Conservation (phyloP, 1,140 invertebrate species). For the Sitobion miscanthi region DNA sequence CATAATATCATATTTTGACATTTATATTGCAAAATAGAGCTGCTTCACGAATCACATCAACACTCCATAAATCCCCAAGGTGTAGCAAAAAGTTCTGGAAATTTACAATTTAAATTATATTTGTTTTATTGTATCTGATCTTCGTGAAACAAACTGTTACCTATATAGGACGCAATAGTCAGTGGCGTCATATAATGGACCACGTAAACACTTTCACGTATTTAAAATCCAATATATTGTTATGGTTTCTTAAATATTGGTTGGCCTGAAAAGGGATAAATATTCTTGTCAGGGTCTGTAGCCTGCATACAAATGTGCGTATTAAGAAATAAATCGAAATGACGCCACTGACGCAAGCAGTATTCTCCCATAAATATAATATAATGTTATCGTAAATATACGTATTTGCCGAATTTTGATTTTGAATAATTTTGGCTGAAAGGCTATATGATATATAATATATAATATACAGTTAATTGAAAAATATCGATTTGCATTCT, state of each 20-base stretch:
- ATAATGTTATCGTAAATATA: not conserved
- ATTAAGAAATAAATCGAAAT: too few relatives aligned
- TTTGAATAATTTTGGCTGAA: not conserved
- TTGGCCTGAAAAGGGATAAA: too few relatives aligned
- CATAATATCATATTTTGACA: too few relatives aligned
- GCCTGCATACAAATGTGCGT: too few relatives aligned
- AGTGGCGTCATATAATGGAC: too few relatives aligned
- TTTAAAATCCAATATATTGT: too few relatives aligned
- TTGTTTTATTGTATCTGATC: not conserved
- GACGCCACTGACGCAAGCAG: not conserved
- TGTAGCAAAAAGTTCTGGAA: not conserved
- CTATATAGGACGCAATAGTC: not conserved
- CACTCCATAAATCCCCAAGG: not conserved
- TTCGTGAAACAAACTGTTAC: not conserved
- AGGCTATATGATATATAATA: not conserved
- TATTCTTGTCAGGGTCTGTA: too few relatives aligned
- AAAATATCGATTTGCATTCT: conserved; percentile 29
- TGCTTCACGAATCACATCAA: not conserved
- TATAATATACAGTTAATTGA: not conserved
- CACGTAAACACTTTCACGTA: too few relatives aligned
- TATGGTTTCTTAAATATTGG: too few relatives aligned
- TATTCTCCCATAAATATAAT: not conserved
- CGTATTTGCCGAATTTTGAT: not conserved
- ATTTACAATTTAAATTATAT: not conserved
- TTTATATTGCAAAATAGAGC: not conserved